A percentile compares a stretch with the other conserved stretches of the same genome.
Conservation (phyloP, 2,113 vertebrate genomes). For the Paramisgurnus dabryanus region DNA sequence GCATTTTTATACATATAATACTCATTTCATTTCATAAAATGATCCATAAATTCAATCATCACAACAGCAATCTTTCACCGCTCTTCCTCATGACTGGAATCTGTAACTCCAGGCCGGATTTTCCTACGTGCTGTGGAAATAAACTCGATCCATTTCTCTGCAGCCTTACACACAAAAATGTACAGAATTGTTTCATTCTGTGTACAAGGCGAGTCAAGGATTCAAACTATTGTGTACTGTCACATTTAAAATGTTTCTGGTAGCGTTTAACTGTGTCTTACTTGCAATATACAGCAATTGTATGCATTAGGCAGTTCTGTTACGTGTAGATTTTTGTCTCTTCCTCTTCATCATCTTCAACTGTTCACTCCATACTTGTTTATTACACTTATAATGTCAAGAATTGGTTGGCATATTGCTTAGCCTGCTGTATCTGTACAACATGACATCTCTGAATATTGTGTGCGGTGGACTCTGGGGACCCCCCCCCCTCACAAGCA, state of each 20-base stretch:
- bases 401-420: not conserved
- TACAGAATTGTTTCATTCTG: not conserved
- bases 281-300: not conserved
- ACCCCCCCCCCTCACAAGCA: slow-evolving; percentile 51
- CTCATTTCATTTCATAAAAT: no score
- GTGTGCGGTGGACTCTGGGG: slow-evolving; percentile 20
- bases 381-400: not conserved
- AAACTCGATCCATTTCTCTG: slow-evolving; percentile 20
- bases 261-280: not conserved
- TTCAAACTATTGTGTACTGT: not conserved
- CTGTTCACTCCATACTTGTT: no score
- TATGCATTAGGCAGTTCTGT: not conserved
- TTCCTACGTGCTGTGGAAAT: not conserved
- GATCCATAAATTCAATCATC: no score
- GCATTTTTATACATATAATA: no score
- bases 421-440: not conserved
- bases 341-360: not conserved
- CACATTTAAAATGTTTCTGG: not conserved
- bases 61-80: not conserved
- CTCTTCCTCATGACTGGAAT: not conserved
- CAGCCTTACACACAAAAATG: slow-evolving; percentile 19
- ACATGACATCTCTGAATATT: slow-evolving; percentile 1
- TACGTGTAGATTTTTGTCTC: slow-evolving; percentile 11
- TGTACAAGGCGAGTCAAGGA: not conserved
- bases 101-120: slow-evolving; percentile 13